Percentiles rank a stretch among this genome's conserved stretches.
Evolutionary conservation across 2,797 vertebrate species (phyloP).

Genomic region (Leptodactylus fallax): DNA sequence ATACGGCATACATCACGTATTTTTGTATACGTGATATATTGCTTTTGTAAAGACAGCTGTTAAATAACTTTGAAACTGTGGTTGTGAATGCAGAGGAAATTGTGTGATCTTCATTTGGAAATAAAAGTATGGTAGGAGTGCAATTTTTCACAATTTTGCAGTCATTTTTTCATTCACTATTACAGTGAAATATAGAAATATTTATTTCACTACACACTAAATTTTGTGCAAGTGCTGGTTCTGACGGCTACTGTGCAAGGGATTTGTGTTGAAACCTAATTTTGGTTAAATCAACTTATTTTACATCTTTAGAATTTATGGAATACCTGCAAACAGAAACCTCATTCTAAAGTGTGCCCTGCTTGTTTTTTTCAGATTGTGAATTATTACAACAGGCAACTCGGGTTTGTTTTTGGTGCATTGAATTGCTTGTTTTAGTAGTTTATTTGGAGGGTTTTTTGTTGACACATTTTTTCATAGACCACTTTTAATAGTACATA

Average conservation of each 20-base stretch:
- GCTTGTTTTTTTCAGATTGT: no score
- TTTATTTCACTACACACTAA: background rate
- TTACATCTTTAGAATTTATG: background rate
- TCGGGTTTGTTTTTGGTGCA: background rate
- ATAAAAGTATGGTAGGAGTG: background rate
- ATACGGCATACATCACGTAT: no score
- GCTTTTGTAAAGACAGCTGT: background rate
- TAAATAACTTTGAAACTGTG: background rate
- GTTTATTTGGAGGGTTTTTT: no score
- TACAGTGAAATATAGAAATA: background rate
- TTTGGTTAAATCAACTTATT: background rate
- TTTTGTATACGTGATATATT: background rate
- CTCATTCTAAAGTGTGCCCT: no score
- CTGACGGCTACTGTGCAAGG: background rate
- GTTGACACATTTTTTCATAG: no score
- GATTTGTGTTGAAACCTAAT: background rate
- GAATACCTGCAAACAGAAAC: background rate
- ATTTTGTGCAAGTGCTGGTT: background rate
- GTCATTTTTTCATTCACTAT: background rate
- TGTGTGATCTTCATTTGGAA: background rate
- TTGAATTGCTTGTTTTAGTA: background rate
- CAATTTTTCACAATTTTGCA: no score
- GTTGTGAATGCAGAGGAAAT: background rate
- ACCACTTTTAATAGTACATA: no score
- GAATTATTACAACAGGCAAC: background rate